phyloP scores from a whole-genome alignment of 1,140 invertebrate genomes.

The Bombus sibiricus region DNA sequence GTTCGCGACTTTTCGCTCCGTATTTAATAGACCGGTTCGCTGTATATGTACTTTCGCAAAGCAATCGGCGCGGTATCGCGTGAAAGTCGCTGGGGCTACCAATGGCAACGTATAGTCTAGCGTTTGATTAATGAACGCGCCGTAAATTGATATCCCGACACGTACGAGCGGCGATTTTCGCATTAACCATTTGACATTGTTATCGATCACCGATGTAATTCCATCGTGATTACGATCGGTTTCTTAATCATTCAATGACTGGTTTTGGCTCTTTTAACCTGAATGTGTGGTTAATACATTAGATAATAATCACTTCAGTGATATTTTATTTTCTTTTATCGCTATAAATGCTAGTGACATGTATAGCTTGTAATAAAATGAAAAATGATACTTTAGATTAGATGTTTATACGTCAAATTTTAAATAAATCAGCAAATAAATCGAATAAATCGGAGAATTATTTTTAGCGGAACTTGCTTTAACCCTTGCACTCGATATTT shows the following conservation, averaged over 20 bases:
- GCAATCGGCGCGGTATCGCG: neutral
- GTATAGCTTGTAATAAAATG: no score
- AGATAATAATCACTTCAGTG: neutral
- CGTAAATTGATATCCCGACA: slow-evolving; percentile 2
- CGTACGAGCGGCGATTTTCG: slow-evolving; percentile 8
- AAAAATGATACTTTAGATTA: no score
- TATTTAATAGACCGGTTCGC: neutral
- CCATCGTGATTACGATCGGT: neutral
- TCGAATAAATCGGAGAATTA: no score
- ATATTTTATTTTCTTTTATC: neutral
- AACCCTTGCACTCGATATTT: no score
- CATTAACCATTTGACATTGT: slow-evolving; percentile 5
- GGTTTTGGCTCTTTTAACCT: neutral
- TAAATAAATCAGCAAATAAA: no score
- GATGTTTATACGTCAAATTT: no score
- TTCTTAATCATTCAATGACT: neutral
- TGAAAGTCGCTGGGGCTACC: slow-evolving; percentile 18
- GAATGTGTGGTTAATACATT: neutral
- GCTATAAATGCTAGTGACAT: neutral
- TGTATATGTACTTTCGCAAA: neutral
- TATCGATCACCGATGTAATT: neutral
- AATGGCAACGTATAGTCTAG: neutral
- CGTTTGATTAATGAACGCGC: slow-evolving; percentile 54
- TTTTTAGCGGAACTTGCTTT: no score
- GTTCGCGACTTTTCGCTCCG: neutral